These are phyloP conservation scores for Ibycter americanus DNA, from an alignment of 2,797 vertebrate genomes.

Conservation along the genomic window DNA sequence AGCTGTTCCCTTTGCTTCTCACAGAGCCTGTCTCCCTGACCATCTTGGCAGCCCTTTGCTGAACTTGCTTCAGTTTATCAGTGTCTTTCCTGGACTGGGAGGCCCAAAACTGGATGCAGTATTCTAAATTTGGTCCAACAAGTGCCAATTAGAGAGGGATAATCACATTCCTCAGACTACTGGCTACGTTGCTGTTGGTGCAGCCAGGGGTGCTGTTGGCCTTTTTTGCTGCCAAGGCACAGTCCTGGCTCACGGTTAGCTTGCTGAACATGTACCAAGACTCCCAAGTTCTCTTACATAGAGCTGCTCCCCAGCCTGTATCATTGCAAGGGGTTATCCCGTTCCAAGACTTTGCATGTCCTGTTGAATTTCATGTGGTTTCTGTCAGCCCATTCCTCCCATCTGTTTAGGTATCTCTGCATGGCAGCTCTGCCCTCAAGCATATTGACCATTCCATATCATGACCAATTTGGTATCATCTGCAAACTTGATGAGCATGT, in stretches of 20 bases:
- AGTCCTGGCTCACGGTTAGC: background rate
- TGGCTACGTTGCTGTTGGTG: slow-evolving; percentile 37
- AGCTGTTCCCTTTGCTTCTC: slow-evolving; percentile 6
- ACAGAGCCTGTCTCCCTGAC: background rate
- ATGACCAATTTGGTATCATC: background rate
- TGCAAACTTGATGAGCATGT: background rate
- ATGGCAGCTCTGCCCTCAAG: background rate
- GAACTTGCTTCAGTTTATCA: slow-evolving; percentile 37
- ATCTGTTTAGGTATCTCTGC: background rate
- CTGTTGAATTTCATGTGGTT: slow-evolving; percentile 13
- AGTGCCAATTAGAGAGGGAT: slow-evolving; percentile 55
- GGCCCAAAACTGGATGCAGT: slow-evolving; percentile 16
- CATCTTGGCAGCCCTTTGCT: slow-evolving; percentile 25
- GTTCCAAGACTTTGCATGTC: background rate
- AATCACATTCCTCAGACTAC: slow-evolving; percentile 57
- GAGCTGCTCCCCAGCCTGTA: background rate
- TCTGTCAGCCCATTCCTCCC: background rate
- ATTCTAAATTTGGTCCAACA: background rate
- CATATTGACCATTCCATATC: background rate
- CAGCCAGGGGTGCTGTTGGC: slow-evolving; percentile 47
- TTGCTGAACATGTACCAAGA: slow-evolving; percentile 34
- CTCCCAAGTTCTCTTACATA: background rate
- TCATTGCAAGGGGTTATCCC: background rate
- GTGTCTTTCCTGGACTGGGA: background rate
- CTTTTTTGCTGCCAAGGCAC: slow-evolving; percentile 53